A percentile compares a stretch with the other conserved stretches of the same genome.
phyloP scores from a whole-genome alignment of 1,140 invertebrate species.

The Papilio machaon region DNA sequence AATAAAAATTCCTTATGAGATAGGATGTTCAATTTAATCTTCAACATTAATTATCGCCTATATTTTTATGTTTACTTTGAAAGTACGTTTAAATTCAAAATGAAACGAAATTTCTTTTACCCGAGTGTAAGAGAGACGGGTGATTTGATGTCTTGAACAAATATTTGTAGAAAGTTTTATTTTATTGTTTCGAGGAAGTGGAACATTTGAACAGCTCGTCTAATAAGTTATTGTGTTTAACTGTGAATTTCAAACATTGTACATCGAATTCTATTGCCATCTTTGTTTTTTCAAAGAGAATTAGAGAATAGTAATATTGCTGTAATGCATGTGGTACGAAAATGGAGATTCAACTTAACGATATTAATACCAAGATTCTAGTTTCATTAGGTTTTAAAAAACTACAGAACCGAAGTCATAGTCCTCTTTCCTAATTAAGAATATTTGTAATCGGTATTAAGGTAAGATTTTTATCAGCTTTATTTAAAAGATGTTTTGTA shows the following conservation, averaged over 20 bases:
- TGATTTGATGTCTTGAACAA: background rate
- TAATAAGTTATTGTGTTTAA: background rate
- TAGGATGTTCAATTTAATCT: background rate
- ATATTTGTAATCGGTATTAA: no score
- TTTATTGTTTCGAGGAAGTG: constrained; percentile 6
- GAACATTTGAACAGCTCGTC: background rate
- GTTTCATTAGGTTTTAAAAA: background rate
- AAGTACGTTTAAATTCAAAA: background rate
- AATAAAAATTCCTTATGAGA: background rate
- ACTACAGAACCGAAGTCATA: background rate
- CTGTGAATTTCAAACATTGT: background rate
- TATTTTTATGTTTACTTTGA: background rate
- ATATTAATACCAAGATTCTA: background rate
- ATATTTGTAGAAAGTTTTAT: background rate
- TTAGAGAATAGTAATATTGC: background rate
- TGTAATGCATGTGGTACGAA: background rate
- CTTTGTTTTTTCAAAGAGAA: background rate
- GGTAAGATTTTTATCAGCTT: background rate
- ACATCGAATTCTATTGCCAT: background rate
- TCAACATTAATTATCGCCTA: background rate
- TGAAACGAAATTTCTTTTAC: background rate
- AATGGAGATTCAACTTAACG: no score
- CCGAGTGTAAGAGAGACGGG: background rate
- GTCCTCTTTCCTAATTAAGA: background rate
- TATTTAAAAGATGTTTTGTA: background rate